A percentile compares a stretch with the other conserved stretches of the same genome.
phyloP scores from a whole-genome alignment of 2,113 vertebrate genomes.

The Lynx canadensis region DNA sequence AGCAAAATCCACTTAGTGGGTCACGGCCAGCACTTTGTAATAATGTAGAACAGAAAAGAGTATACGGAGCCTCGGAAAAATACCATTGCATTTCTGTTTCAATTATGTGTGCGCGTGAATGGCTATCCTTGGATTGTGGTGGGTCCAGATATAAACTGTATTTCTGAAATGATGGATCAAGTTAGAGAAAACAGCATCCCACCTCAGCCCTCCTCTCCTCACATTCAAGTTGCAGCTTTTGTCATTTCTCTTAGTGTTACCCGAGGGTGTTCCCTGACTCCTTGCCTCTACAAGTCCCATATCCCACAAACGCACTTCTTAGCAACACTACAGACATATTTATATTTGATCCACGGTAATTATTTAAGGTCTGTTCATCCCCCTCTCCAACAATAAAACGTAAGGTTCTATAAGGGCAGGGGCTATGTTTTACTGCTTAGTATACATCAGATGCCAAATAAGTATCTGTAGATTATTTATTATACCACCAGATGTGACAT shows the following conservation, averaged over 20 bases:
- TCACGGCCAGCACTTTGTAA: neutral
- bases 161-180: neutral
- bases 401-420: neutral
- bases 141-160: neutral
- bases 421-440: neutral
- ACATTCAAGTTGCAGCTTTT: neutral
- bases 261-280: neutral
- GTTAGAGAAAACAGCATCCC: neutral
- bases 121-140: neutral
- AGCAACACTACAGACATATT: neutral
- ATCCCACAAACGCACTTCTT: neutral
- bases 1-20: neutral
- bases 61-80: neutral
- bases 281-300: neutral
- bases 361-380: neutral
- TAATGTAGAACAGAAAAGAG: neutral
- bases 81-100: neutral
- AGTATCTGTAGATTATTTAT: neutral
- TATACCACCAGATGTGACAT: neutral
- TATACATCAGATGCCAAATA: neutral
- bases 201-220: neutral
- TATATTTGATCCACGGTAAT: constrained; percentile 5
- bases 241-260: neutral
- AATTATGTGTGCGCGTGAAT: neutral
- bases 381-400: neutral